phyloP scores from a whole-genome alignment of 2,797 vertebrate genomes.

The Paguma larvata region DNA sequence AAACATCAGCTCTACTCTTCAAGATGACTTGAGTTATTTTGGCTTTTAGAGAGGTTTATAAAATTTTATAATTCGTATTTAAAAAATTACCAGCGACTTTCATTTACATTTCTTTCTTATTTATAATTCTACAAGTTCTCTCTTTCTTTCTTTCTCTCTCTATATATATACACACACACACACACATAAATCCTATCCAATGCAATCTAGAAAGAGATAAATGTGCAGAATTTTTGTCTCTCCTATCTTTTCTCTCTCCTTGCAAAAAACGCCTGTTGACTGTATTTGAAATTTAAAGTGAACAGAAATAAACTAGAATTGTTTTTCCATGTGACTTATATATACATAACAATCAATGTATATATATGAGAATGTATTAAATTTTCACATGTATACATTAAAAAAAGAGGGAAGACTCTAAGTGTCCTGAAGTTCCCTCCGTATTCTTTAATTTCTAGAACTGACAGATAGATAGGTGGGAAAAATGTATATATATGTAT shows the following conservation, averaged over 20 bases:
- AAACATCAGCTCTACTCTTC: slow-evolving; percentile 14
- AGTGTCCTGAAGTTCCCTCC: not conserved
- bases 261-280: not conserved
- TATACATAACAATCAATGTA: too few species aligned
- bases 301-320: slow-evolving; percentile 42
- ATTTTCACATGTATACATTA: too few species aligned
- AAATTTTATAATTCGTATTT: slow-evolving; percentile 27
- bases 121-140: slow-evolving; percentile 11
- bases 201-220: slow-evolving; percentile 19
- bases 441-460: slow-evolving; percentile 41
- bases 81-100: slow-evolving; percentile 41
- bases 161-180: accelerated
- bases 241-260: not conserved
- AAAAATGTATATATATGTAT: not conserved
- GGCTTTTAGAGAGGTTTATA: not conserved
- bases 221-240: not conserved
- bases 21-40: not conserved
- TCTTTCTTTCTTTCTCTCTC: not conserved
- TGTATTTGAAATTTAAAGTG: slow-evolving; percentile 39
- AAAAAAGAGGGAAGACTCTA: not conserved
- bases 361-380: too few species aligned
- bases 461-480: not conserved
- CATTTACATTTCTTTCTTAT: not conserved
- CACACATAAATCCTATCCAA: not conserved
- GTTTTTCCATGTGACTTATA: not conserved